Evolutionary conservation across 2,888 invertebrate species (phyloP).

Genomic region (Serrognathus titanus): DNA sequence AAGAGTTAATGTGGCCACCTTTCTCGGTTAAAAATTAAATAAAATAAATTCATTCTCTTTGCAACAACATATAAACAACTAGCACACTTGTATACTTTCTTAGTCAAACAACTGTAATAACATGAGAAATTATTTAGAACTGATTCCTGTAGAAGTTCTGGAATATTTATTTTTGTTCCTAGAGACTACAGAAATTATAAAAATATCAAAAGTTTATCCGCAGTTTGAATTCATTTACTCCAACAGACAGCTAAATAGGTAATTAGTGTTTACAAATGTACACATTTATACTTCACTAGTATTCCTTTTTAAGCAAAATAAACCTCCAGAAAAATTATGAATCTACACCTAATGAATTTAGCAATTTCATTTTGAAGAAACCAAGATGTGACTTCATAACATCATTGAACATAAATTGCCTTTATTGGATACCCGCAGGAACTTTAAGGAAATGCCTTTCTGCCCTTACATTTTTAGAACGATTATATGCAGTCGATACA

Average conservation of each 20-base stretch:
- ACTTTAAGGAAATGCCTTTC: slow-evolving; percentile 6
- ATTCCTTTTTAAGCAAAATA: neutral
- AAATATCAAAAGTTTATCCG: slow-evolving; percentile 1
- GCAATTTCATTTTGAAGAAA: neutral
- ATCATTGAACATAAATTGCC: slow-evolving; percentile 4
- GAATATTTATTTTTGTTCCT: slow-evolving; percentile 7
- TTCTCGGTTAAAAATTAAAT: no score
- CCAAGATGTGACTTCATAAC: slow-evolving; percentile 7
- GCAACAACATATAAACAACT: no score
- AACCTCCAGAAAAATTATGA: slow-evolving; percentile 7
- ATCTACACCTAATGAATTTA: neutral
- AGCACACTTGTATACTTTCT: no score
- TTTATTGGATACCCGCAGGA: slow-evolving; percentile 9
- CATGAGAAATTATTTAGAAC: neutral
- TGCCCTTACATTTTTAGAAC: slow-evolving; percentile 2
- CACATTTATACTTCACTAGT: no score
- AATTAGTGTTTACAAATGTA: neutral
- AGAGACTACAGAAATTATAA: slow-evolving; percentile 4
- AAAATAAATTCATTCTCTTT: no score
- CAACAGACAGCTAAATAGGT: slow-evolving; percentile 3
- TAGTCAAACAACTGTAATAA: neutral
- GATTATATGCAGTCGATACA: slow-evolving; percentile 6
- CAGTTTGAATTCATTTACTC: slow-evolving; percentile 3
- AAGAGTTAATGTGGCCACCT: no score
- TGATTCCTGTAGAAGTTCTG: slow-evolving; percentile 5